These are phyloP conservation scores for Julus scanicus DNA, from an alignment of 2,888 invertebrate species.

Conservation along the genomic window DNA sequence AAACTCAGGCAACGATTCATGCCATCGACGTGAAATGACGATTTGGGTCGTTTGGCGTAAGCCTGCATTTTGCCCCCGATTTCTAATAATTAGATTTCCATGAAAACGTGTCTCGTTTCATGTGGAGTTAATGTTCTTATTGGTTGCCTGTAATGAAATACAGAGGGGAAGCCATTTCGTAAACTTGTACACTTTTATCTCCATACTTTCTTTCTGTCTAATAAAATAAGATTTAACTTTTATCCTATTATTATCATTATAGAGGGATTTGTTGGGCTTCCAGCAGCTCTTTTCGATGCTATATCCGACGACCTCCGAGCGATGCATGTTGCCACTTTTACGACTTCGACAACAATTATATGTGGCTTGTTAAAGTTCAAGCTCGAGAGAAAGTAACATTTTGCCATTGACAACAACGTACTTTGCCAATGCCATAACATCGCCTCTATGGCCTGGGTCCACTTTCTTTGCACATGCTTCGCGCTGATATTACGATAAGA, in stretches of 20 bases:
- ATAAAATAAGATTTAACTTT: constrained; percentile 45
- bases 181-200: constrained; percentile 47
- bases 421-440: constrained; percentile 16
- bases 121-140: constrained; percentile 45
- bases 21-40: not conserved
- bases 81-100: constrained; percentile 45
- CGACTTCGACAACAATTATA: constrained; percentile 36
- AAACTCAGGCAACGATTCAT: not conserved
- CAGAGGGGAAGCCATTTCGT: constrained; percentile 15
- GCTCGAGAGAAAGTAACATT: not conserved
- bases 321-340: constrained; percentile 12
- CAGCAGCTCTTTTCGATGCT: not conserved
- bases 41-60: not conserved
- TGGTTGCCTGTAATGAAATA: not conserved
- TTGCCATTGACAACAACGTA: not conserved
- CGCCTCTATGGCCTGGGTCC: not conserved
- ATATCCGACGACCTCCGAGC: not conserved
- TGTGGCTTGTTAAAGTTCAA: constrained; percentile 40
- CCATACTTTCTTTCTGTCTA: constrained; percentile 36
- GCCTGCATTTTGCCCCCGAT: constrained; percentile 10
- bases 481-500: constrained; percentile 44
- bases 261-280: constrained; percentile 23
- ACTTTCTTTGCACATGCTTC: not conserved
- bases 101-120: constrained; percentile 17
- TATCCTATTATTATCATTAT: constrained; percentile 43